Evolutionary conservation across 1,140 invertebrate species (phyloP).

Genomic region (Solen grandis): DNA sequence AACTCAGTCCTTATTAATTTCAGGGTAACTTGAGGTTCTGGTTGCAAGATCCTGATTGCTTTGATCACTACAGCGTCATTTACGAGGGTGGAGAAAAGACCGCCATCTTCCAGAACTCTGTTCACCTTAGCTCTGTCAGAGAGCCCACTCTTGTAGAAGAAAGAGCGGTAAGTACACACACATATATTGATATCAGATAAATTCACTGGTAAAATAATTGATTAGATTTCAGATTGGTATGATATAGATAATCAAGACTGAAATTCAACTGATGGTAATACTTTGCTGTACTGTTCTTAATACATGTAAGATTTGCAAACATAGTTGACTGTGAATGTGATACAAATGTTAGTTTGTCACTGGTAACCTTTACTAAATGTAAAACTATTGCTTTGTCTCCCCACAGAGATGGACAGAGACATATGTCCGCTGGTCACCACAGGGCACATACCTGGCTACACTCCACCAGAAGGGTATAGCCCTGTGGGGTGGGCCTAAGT

Average conservation of each 20-base stretch:
- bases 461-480: conserved; percentile 97
- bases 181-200: background rate
- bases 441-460: conserved; percentile 97
- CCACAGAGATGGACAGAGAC: conserved; percentile 95
- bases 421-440: conserved; percentile 97
- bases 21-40: conserved; percentile 95
- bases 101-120: conserved; percentile 89
- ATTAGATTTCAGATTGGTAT: no score
- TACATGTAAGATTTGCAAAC: no score
- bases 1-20: conserved; percentile 61
- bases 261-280: no score
- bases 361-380: no score
- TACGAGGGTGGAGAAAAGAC: conserved; percentile 89
- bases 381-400: no score
- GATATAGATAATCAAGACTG: no score
- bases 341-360: no score
- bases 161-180: conserved; percentile 88
- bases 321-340: no score
- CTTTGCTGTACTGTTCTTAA: no score
- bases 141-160: conserved; percentile 92
- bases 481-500: conserved; percentile 97
- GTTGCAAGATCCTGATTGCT: conserved; percentile 94
- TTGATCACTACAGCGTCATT: conserved; percentile 97
- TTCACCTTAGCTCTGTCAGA: conserved; percentile 87
- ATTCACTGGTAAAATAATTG: background rate